A percentile compares a stretch with the other conserved stretches of the same genome.
These are phyloP conservation scores for Percopsis omiscomaycus DNA, from an alignment of 2,797 vertebrate species.

Conservation along the genomic window DNA sequence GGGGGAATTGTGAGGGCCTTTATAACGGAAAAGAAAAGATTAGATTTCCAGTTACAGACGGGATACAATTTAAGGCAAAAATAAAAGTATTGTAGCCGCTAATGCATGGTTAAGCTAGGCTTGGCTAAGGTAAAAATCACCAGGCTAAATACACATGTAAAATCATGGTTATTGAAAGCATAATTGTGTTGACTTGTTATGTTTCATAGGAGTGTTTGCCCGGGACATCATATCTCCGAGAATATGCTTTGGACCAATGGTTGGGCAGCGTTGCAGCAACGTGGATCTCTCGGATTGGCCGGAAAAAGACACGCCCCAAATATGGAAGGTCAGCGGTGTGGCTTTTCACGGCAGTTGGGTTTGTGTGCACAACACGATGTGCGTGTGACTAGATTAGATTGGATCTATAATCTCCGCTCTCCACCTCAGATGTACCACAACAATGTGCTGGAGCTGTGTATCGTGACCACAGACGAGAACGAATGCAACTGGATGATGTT, in stretches of 20 bases:
- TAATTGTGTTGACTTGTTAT: conserved; percentile 6
- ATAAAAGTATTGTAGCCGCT: no score
- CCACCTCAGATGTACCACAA: conserved; percentile 87
- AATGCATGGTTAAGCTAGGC: neutral
- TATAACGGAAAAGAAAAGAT: no score
- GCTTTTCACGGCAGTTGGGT: neutral
- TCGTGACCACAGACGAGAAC: conserved; percentile 91
- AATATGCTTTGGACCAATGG: conserved; percentile 95
- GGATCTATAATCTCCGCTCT: neutral
- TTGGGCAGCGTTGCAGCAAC: conserved; percentile 94
- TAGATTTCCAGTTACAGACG: no score
- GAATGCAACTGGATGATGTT: conserved; percentile 99
- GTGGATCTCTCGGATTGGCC: conserved; percentile 93
- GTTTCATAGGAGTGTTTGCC: conserved; percentile 86
- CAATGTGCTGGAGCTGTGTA: conserved; percentile 89
- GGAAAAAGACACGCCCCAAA: conserved; percentile 89
- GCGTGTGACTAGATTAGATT: neutral
- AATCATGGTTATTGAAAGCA: neutral
- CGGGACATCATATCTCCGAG: conserved; percentile 88
- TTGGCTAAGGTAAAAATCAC: neutral
- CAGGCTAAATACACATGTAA: no score
- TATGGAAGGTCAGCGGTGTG: conserved; percentile 90
- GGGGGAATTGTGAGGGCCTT: no score
- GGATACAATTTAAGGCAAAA: no score
- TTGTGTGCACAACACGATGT: neutral